These are phyloP conservation scores for Xestia c-nigrum DNA, from an alignment of 2,888 invertebrate species.

Conservation along the genomic window DNA sequence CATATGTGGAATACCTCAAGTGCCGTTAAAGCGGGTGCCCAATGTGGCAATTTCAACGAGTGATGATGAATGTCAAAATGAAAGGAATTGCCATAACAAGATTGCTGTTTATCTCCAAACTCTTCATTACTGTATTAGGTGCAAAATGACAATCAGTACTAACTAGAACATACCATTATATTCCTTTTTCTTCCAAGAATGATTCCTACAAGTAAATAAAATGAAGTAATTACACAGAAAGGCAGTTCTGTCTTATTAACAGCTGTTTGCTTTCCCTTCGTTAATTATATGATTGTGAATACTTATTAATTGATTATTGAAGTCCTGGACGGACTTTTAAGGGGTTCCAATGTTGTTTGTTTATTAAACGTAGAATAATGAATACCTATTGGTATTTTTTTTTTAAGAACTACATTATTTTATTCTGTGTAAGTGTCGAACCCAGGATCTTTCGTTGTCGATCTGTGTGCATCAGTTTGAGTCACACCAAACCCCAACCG, in stretches of 20 bases:
- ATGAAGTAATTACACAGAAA: slow-evolving; percentile 10
- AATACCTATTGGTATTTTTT: background rate
- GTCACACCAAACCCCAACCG: too few relatives aligned
- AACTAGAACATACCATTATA: background rate
- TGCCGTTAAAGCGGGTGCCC: too few relatives aligned
- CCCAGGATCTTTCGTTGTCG: too few relatives aligned
- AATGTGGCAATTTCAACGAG: too few relatives aligned
- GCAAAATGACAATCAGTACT: background rate
- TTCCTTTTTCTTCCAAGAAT: slow-evolving; percentile 17
- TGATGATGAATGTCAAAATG: background rate
- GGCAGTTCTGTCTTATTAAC: background rate
- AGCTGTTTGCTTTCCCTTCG: slow-evolving; percentile 31
- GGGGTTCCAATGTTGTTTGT: background rate
- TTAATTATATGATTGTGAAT: slow-evolving; percentile 13
- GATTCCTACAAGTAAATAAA: slow-evolving; percentile 2
- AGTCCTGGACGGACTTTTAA: background rate
- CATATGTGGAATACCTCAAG: too few relatives aligned
- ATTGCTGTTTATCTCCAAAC: background rate
- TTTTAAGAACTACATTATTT: too few relatives aligned
- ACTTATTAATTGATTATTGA: slow-evolving; percentile 22
- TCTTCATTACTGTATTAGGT: background rate
- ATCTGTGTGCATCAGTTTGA: too few relatives aligned
- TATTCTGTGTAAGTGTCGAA: background rate
- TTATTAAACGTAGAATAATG: background rate
- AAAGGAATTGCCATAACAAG: background rate